Evolutionary conservation across 2,113 vertebrate species (phyloP), one percentile per base, ranked within the genome.

Genomic region (Camelus dromedarius): DNA sequence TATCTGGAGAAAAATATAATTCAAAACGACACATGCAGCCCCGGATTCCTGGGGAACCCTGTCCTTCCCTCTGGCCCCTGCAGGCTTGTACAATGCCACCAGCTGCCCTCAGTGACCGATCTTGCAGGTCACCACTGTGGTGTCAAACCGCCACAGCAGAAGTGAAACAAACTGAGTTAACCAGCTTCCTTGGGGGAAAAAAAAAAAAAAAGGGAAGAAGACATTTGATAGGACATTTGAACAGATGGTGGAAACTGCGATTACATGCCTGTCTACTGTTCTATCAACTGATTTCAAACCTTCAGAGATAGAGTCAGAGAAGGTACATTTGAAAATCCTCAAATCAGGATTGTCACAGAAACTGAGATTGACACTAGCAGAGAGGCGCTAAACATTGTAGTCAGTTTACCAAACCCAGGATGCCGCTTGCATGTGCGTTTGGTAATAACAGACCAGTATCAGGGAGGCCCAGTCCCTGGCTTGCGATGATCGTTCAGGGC

Each of bases 291-390:
- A 79, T 24, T 56, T 26, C 50, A 56, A 26, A 35, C 52, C 76
- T 79, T 56, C 32, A 79, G 76, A 79, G 56, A 79, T 0, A 56
- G 76, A 56, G 20, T 35, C 35, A 32, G 52, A 56, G 20, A 8
- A 35, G 32, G 22, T 50, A 79, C 32, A 35, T 32, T 8, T 10
- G 22, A 24, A 22, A 54, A 24, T 24, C 30, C 18, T 22, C 13
- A 54, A n/a, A 13, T 54, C 98, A 99, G 99, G 98, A 99, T 99
- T 94, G 99, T 99, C 97, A 98, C 99, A 98, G 99, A 99, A 98
- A 97, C 99, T 67, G 99, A 99, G 98, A 99, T 99, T 95, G 99
- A 99, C 85, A 75, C 98, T 99, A 98, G 99, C 99, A 95, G 99
- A 99, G 98, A 99, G 99, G 98, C 99, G 99, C 98, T 99, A 99